Percentiles rank a stretch among this genome's conserved stretches.
These are phyloP conservation scores for Microplitis demolitor DNA, from an alignment of 1,140 invertebrate species.

Conservation along the genomic window DNA sequence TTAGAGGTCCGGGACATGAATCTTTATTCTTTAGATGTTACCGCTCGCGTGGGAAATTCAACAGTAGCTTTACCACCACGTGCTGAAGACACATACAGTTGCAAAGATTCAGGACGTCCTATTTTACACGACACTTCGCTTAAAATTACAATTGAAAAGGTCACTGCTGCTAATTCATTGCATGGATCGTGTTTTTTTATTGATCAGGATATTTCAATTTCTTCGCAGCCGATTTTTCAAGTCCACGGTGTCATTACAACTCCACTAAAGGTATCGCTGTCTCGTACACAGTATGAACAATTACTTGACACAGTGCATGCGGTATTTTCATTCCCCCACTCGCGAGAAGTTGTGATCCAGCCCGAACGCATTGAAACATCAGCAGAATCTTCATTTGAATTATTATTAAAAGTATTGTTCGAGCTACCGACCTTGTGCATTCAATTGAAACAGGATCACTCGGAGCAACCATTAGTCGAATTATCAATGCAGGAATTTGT, in stretches of 20 bases:
- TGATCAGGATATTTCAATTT: conserved; percentile 44
- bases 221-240: conserved; percentile 57
- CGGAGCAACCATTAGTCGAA: conserved; percentile 76
- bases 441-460: conserved; percentile 71
- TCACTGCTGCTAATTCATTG: conserved; percentile 35
- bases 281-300: conserved; percentile 87
- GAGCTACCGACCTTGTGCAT: conserved; percentile 75
- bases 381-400: conserved; percentile 51
- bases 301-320: conserved; percentile 76
- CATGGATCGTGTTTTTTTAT: conserved; percentile 51
- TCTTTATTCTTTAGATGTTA: conserved; percentile 76
- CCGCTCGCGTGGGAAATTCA: conserved; percentile 51
- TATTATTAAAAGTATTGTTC: conserved; percentile 67
- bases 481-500: conserved; percentile 82
- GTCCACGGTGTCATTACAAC: conserved; percentile 82
- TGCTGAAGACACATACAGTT: conserved; percentile 72
- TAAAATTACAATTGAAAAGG: conserved; percentile 66
- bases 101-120: conserved; percentile 69
- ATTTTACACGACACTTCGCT: conserved; percentile 85
- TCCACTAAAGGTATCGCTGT: conserved; percentile 81
- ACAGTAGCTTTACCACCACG: conserved; percentile 46
- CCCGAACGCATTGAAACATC: conserved; percentile 28
- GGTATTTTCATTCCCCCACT: conserved; percentile 48
- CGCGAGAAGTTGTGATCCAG: conserved; percentile 25
- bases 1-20: conserved; percentile 86